Evolutionary conservation across 2,888 invertebrate species (phyloP).

Genomic region (Catocala fraxini): DNA sequence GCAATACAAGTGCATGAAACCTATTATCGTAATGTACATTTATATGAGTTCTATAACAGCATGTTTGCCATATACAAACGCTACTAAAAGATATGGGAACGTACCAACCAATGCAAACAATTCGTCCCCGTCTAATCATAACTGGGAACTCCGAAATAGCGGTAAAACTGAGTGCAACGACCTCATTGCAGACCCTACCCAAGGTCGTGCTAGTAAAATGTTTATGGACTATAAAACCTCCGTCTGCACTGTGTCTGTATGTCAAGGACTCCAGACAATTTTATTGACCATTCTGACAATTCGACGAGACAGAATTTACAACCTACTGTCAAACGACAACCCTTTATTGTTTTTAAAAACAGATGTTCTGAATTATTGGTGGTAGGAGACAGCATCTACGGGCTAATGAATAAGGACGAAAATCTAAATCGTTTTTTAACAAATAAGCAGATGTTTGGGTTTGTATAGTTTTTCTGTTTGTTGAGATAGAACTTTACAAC

Average conservation of each 20-base stretch:
- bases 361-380: constrained; percentile 48
- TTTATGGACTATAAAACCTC: constrained; percentile 86
- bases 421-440: constrained; percentile 14
- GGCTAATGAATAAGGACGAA: constrained; percentile 19
- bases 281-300: constrained; percentile 77
- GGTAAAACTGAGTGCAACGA: constrained; percentile 82
- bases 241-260: constrained; percentile 84
- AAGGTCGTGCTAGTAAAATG: constrained; percentile 87
- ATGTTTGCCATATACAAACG: neutral
- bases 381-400: constrained; percentile 16
- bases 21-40: neutral
- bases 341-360: constrained; percentile 61
- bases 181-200: constrained; percentile 85
- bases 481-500: constrained; percentile 1
- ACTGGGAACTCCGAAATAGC: constrained; percentile 65
- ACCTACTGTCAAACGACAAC: constrained; percentile 61
- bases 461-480: constrained; percentile 5
- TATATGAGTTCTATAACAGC: constrained; percentile 1
- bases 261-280: constrained; percentile 85
- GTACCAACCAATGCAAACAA: constrained; percentile 27
- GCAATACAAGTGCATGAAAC: neutral
- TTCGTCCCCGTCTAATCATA: constrained; percentile 53
- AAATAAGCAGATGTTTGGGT: constrained; percentile 29
- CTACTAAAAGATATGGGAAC: constrained; percentile 1
- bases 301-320: constrained; percentile 69